Evolutionary conservation across 2,888 invertebrate species (phyloP).

Genomic region (Phaedon cochleariae): DNA sequence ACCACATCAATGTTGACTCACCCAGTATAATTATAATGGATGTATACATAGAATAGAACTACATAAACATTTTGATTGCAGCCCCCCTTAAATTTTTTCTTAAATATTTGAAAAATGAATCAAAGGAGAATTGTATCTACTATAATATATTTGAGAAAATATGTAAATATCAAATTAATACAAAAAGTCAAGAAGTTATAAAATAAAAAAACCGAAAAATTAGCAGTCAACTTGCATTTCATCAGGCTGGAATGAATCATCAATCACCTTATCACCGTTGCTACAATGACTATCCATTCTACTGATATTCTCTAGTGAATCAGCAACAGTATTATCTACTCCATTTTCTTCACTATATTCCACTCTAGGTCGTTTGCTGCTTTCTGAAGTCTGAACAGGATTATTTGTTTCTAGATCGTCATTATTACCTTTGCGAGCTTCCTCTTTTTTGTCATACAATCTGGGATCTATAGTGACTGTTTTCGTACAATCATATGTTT

Average conservation of each 20-base stretch:
- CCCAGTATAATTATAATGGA: no score
- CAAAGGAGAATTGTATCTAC: no score
- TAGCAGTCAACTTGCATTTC: conserved; percentile 21
- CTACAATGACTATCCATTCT: neutral
- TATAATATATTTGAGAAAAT: no score
- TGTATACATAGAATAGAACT: no score
- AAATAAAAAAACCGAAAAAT: neutral
- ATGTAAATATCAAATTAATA: no score
- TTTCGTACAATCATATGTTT: conserved; percentile 88
- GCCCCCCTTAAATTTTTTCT: no score
- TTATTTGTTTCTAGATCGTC: neutral
- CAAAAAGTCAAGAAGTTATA: no score
- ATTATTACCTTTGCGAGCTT: neutral
- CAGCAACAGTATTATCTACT: neutral
- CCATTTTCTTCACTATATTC: neutral
- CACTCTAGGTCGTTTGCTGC: neutral
- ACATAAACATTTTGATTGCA: no score
- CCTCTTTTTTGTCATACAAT: conserved; percentile 38
- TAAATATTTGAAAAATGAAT: no score
- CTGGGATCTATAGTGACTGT: conserved; percentile 70
- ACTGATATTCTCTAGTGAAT: neutral
- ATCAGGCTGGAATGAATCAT: conserved; percentile 18
- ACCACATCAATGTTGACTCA: no score
- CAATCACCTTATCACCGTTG: conserved; percentile 9
- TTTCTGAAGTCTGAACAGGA: neutral